A percentile compares a stretch with the other conserved stretches of the same genome.
Evolutionary conservation across 2,113 vertebrate genomes (phyloP).

Genomic region (Alosa alosa): DNA sequence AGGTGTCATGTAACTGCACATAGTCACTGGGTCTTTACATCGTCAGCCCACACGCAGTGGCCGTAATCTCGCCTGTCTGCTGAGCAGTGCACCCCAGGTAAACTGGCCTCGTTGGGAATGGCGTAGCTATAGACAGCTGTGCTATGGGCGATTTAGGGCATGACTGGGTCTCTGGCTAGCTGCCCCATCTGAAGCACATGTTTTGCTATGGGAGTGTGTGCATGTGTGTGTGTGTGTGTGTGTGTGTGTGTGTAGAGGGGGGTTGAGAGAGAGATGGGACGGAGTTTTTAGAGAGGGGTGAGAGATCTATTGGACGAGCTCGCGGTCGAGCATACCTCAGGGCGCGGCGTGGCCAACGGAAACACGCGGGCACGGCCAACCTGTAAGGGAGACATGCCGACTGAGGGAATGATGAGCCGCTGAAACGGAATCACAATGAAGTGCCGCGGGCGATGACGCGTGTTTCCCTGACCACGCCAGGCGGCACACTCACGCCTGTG

Average conservation of each 20-base stretch:
- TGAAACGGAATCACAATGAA: not conserved
- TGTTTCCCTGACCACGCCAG: not conserved
- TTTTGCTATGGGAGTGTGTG: not conserved
- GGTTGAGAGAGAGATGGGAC: not conserved
- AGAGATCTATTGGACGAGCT: slow-evolving; percentile 5
- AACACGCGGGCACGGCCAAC: not conserved
- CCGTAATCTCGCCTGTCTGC: not conserved
- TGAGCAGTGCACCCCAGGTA: not conserved
- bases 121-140: not conserved
- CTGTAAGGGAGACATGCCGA: not conserved
- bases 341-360: not conserved
- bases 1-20: not conserved
- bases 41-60: not conserved
- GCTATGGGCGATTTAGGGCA: not conserved
- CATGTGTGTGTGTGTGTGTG: not conserved
- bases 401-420: not conserved
- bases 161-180: not conserved
- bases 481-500: not conserved
- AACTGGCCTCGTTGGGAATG: not conserved
- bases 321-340: not conserved
- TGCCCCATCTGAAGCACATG: not conserved
- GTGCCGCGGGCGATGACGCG: not conserved
- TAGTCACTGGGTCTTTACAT: not conserved
- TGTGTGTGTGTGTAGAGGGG: not conserved
- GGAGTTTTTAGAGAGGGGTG: not conserved